Base-by-base conservation (phyloP, 2,797 vertebrate genomes). In the Chanos chanos region DNA sequence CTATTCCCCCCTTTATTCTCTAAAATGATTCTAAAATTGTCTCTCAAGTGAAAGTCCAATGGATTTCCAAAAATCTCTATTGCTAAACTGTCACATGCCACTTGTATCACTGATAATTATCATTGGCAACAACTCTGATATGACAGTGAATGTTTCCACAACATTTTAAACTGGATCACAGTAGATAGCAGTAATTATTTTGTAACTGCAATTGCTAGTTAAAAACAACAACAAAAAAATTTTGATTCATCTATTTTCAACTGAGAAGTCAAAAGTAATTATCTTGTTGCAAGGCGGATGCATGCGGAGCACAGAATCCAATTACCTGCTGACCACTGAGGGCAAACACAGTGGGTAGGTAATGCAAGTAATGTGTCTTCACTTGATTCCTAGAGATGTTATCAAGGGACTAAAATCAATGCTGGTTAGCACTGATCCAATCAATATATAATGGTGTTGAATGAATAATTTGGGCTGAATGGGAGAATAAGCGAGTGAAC, bases 361-460 rank as follows among this genome's bases (percentile, higher is more conserved):
- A n/a, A 18, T 34, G 57, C 34, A 51, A 44, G 28, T 7, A 48
- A 16, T 19, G 5, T 16, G 27, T 55, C 44, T 45, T 34, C 61
- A 8, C 30, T 22, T 60, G 40, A 54, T 68, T 57, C 74, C 54
- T 34, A 54, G 48, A 73, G 45, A 81, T 75, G 53, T 67, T 72
- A 73, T 78, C 77, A 82, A 71, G 72, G 61, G 67, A 77, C 57
- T 49, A 70, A 61, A 75, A 83, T 83, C 80, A 49, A 75, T 83
- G 62, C 41, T 47, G 63, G 70, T 77, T 79, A 77, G 75, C 75
- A 68, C 48, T 36, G 19, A 52, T 44, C 3, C 21, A 63, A 79
- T 83, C 77, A 58, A 79, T 77, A 52, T 37, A 61, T 60, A 71
- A 59, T 28, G 12, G 61, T 65, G 49, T 57, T 2, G 37, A 70